phyloP scores from a whole-genome alignment of 2,113 vertebrate genomes.

The Galemys pyrenaicus region DNA sequence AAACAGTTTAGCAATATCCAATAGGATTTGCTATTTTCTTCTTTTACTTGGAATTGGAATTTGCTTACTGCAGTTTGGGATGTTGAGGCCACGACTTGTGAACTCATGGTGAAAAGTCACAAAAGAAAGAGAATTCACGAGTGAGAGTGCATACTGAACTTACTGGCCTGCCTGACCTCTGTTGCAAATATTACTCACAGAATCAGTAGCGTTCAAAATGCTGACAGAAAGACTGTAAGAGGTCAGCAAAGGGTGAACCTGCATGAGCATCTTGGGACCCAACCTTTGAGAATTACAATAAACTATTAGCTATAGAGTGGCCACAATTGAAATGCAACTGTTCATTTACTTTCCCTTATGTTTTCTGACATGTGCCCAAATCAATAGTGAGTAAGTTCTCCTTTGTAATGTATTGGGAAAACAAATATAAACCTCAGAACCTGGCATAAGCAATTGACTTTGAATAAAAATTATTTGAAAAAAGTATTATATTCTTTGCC shows the following conservation, averaged over 20 bases:
- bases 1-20: not conserved
- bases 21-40: constrained; percentile 18
- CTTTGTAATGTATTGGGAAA: not conserved
- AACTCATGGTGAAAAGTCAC: constrained; percentile 35
- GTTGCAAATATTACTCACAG: constrained; percentile 53
- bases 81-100: not conserved
- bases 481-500: not conserved
- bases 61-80: constrained; percentile 29
- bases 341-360: constrained; percentile 26
- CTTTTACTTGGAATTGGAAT: constrained; percentile 30
- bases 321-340: constrained; percentile 39
- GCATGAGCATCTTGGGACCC: not conserved
- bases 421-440: not conserved
- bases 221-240: constrained; percentile 46
- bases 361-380: not conserved
- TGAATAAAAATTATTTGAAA: constrained; percentile 32
- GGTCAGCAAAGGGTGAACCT: constrained; percentile 16
- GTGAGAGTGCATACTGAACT: not conserved
- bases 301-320: constrained; percentile 13
- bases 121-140: constrained; percentile 33
- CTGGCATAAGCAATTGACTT: not conserved
- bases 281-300: constrained; percentile 48
- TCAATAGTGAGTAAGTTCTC: not conserved
- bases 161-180: constrained; percentile 23
- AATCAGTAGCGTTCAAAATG: constrained; percentile 52